These are phyloP conservation scores for Eospalax fontanierii DNA, from an alignment of 2,797 vertebrate genomes.

Conservation along the genomic window DNA sequence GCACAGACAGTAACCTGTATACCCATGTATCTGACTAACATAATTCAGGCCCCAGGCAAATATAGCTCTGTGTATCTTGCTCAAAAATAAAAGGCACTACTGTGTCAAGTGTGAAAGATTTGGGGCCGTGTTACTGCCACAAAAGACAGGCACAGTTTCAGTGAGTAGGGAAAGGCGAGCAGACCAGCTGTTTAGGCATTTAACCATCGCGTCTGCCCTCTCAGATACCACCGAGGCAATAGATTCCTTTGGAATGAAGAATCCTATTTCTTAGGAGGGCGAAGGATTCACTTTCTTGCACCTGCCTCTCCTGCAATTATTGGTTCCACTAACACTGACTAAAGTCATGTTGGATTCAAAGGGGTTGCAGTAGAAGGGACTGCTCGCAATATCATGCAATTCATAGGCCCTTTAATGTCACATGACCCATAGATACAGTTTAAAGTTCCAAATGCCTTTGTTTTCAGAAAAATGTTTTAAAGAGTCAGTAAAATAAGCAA, in stretches of 20 bases:
- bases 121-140: not conserved
- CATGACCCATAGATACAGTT: not conserved
- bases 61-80: not conserved
- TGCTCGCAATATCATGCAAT: not conserved
- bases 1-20: not conserved
- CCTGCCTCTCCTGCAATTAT: not conserved
- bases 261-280: not conserved
- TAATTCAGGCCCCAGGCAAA: not conserved
- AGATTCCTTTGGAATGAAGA: conserved; percentile 6
- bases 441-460: not conserved
- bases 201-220: not conserved
- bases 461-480: conserved; percentile 46
- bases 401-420: not conserved
- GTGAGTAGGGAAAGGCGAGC: not conserved
- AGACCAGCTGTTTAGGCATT: not conserved
- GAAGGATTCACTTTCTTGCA: not conserved
- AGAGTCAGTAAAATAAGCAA: not conserved
- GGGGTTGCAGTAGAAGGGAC: not conserved
- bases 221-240: not conserved
- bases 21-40: not conserved
- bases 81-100: conserved; percentile 29
- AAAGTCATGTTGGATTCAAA: not conserved
- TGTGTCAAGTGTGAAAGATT: not conserved
- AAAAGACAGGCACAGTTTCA: not conserved
- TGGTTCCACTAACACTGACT: not conserved